phyloP scores from a whole-genome alignment of 2,888 invertebrate genomes.

The Oxystoma pomonae region DNA sequence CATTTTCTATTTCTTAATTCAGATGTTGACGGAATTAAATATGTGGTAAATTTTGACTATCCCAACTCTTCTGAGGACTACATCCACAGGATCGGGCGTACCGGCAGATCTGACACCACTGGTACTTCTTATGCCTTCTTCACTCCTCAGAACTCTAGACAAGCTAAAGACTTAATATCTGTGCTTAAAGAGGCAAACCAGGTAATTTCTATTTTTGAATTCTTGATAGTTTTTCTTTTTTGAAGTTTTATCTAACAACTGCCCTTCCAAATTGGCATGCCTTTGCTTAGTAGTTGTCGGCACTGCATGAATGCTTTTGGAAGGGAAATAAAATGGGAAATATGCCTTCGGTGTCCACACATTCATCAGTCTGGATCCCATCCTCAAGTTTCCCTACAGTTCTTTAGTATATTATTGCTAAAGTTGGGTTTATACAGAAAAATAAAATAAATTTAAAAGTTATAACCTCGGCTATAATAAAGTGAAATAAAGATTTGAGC shows the following conservation, averaged over 20 bases:
- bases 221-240: too few relatives aligned
- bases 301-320: conserved; percentile 70
- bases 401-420: not conserved
- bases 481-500: too few relatives aligned
- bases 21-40: conserved; percentile 97
- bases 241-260: too few relatives aligned
- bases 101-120: conserved; percentile 80
- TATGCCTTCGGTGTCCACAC: conserved; percentile 80
- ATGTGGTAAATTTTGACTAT: conserved; percentile 95
- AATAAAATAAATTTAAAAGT: too few relatives aligned
- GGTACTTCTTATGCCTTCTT: conserved; percentile 96
- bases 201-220: conserved; percentile 46
- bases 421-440: too few relatives aligned
- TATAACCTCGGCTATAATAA: too few relatives aligned
- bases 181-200: conserved; percentile 89
- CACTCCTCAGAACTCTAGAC: conserved; percentile 81
- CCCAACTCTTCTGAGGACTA: conserved; percentile 94
- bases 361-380: conserved; percentile 65
- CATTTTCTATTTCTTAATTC: conserved; percentile 35
- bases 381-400: conserved; percentile 54
- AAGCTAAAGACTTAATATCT: conserved; percentile 84
- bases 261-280: conserved; percentile 75
- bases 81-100: conserved; percentile 92
- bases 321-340: conserved; percentile 65
- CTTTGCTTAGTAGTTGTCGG: conserved; percentile 55